Conservation (phyloP, 2,113 vertebrate genomes). For the Phaethornis superciliosus region DNA sequence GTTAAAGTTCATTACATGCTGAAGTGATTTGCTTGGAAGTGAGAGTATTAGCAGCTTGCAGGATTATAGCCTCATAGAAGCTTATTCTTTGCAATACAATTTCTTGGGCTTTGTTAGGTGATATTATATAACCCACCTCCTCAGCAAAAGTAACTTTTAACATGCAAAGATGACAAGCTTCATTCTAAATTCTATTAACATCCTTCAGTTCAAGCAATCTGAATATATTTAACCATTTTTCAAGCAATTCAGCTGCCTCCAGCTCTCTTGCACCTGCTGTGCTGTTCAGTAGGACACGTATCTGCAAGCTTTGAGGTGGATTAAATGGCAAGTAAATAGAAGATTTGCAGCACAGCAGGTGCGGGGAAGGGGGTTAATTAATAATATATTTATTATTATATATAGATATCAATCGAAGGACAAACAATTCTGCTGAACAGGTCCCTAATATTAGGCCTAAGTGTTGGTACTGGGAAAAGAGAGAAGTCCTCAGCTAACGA, state of each 20-base stretch:
- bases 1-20: constrained; percentile 15
- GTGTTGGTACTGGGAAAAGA: neutral
- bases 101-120: constrained; percentile 49
- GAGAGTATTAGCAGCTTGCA: neutral
- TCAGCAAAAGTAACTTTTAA: constrained; percentile 28
- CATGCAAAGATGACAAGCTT: constrained; percentile 50
- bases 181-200: constrained; percentile 35
- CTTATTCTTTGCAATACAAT: constrained; percentile 19
- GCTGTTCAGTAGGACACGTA: neutral
- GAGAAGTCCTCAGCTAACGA: neutral
- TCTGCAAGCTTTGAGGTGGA: neutral
- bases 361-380: constrained; percentile 1
- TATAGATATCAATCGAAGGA: neutral
- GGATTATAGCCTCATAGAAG: constrained; percentile 16
- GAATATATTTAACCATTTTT: constrained; percentile 29
- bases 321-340: neutral
- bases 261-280: neutral
- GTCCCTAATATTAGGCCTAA: neutral
- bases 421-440: neutral
- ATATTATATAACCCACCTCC: constrained; percentile 49
- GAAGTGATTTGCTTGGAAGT: constrained; percentile 9
- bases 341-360: neutral
- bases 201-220: neutral
- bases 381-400: neutral
- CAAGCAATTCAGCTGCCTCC: constrained; percentile 8